Evolutionary conservation across 2,888 invertebrate genomes (phyloP).

Genomic region (Sialis lutaria): DNA sequence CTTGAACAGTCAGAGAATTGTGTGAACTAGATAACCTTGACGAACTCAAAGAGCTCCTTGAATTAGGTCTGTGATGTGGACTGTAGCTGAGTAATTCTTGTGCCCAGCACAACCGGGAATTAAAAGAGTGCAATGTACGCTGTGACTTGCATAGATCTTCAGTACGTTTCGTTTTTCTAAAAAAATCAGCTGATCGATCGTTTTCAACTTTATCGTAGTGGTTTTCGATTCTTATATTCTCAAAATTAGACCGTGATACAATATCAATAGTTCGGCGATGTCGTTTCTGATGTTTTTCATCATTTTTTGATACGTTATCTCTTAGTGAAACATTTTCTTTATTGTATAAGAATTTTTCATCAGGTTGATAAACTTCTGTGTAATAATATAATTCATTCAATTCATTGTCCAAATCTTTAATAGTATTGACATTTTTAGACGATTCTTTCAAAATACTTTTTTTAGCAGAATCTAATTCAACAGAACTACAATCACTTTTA

Average conservation of each 20-base stretch:
- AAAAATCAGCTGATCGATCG: too few relatives aligned
- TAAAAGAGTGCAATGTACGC: slow-evolving; percentile 6
- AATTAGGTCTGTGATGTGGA: slow-evolving; percentile 51
- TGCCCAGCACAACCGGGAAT: slow-evolving; percentile 28
- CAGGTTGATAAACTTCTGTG: too few relatives aligned
- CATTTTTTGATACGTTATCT: slow-evolving; percentile 5
- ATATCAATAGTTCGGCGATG: background rate
- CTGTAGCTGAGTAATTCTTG: slow-evolving; percentile 41
- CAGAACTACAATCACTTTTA: slow-evolving; percentile 2
- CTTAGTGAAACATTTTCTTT: too few relatives aligned
- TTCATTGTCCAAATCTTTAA: too few relatives aligned
- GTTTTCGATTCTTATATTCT: too few relatives aligned
- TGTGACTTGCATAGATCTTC: background rate
- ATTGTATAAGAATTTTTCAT: too few relatives aligned
- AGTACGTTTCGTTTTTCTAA: background rate
- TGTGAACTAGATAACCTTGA: slow-evolving; percentile 70
- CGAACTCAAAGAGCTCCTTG: slow-evolving; percentile 58
- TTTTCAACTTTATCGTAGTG: too few relatives aligned
- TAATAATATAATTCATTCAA: too few relatives aligned
- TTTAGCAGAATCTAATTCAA: slow-evolving; percentile 6
- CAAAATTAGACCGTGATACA: too few relatives aligned
- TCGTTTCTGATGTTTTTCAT: background rate
- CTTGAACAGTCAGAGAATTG: slow-evolving; percentile 55
- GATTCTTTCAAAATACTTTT: too few relatives aligned
- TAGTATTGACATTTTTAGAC: too few relatives aligned